phyloP scores from a whole-genome alignment of 2,797 vertebrate species.

The Ctenopoma multispine region DNA sequence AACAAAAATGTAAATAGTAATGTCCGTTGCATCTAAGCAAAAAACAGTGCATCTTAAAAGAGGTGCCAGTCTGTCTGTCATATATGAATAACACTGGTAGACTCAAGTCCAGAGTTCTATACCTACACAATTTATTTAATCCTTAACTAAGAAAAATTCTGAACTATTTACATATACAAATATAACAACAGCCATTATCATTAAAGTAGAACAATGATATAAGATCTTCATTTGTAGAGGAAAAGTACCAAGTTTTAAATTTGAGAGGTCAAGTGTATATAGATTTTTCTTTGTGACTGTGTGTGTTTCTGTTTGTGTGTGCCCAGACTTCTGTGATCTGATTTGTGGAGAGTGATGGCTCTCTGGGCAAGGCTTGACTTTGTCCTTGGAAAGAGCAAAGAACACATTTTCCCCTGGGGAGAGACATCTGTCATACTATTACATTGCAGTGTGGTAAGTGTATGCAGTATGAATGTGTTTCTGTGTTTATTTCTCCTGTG shows the following conservation, averaged over 20 bases:
- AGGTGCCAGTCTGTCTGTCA: neutral
- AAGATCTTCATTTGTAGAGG: neutral
- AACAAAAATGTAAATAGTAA: slow-evolving; percentile 4
- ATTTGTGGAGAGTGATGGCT: slow-evolving; percentile 58
- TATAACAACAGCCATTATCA: neutral
- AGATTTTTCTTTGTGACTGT: slow-evolving; percentile 26
- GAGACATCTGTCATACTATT: slow-evolving; percentile 52
- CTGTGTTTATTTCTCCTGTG: neutral
- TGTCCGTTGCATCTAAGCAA: neutral
- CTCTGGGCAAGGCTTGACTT: slow-evolving; percentile 53
- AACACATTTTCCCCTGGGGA: slow-evolving; percentile 41
- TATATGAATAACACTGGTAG: slow-evolving; percentile 1
- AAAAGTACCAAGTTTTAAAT: neutral
- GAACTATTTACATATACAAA: neutral
- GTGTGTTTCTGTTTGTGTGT: slow-evolving; percentile 22
- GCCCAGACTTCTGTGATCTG: slow-evolving; percentile 46
- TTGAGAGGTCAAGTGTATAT: neutral
- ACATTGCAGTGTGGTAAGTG: slow-evolving; percentile 16
- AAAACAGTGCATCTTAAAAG: neutral
- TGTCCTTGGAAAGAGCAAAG: slow-evolving; percentile 60
- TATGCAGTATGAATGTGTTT: neutral
- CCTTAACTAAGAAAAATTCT: slow-evolving; percentile 14
- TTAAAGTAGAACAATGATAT: neutral
- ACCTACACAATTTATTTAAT: slow-evolving; percentile 1
- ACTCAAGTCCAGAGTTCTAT: neutral